phyloP scores from a whole-genome alignment of 2,797 vertebrate genomes.

The Danio albolineatus region DNA sequence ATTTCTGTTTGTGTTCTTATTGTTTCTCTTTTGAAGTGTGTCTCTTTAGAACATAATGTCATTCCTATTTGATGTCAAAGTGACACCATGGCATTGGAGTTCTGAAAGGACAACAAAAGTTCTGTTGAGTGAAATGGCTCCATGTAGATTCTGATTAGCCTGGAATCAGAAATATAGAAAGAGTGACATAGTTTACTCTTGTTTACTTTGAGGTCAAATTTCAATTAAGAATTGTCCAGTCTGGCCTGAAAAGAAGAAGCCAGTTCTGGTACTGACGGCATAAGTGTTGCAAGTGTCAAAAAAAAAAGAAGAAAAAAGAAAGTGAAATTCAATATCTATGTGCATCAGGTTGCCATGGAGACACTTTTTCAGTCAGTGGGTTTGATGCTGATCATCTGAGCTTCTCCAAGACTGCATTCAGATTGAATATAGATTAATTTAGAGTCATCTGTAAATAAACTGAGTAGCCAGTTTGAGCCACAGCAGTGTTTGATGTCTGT shows the following conservation, averaged over 20 bases:
- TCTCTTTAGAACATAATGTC: conserved; percentile 72
- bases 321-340: conserved; percentile 35
- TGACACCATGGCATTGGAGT: conserved; percentile 67
- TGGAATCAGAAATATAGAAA: conserved; percentile 71
- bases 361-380: conserved; percentile 65
- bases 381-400: conserved; percentile 49
- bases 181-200: conserved; percentile 71
- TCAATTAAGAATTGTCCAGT: conserved; percentile 72
- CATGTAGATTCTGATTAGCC: conserved; percentile 70
- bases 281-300: conserved; percentile 73
- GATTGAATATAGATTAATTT: conserved; percentile 36
- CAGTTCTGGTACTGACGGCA: conserved; percentile 71
- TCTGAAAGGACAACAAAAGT: conserved; percentile 70
- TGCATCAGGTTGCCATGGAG: conserved; percentile 69
- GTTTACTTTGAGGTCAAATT: conserved; percentile 75
- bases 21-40: conserved; percentile 70
- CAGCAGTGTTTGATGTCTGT: conserved; percentile 47
- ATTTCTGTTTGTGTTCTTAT: conserved; percentile 75
- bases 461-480: conserved; percentile 46
- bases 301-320: conserved; percentile 20
- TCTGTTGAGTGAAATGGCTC: conserved; percentile 67
- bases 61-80: conserved; percentile 64
- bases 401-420: conserved; percentile 37
- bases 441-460: conserved; percentile 49
- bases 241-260: conserved; percentile 71